A percentile compares a stretch with the other conserved stretches of the same genome.
These are phyloP conservation scores for Typhlichthys subterraneus DNA, from an alignment of 2,797 vertebrate genomes.

Conservation along the genomic window DNA sequence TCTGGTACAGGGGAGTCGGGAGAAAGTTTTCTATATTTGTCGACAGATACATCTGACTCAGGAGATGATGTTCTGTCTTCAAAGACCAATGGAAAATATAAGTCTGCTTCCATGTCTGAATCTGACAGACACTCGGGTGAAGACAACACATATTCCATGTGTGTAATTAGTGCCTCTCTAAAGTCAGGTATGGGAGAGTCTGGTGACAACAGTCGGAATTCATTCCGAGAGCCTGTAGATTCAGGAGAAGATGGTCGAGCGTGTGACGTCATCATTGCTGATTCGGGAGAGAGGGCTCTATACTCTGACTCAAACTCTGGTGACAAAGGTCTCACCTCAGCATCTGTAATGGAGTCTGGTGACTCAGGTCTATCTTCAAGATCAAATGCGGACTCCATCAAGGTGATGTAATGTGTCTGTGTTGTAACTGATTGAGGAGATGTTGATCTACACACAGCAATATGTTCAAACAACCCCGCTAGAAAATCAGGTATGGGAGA, in stretches of 20 bases:
- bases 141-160: neutral
- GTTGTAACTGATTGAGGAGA: constrained; percentile 33
- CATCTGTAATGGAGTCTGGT: constrained; percentile 31
- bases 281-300: constrained; percentile 33
- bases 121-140: constrained; percentile 15
- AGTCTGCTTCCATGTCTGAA: constrained; percentile 8
- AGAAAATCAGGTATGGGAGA: constrained; percentile 32
- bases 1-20: constrained; percentile 54
- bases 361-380: constrained; percentile 25
- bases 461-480: constrained; percentile 22
- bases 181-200: constrained; percentile 46
- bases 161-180: neutral
- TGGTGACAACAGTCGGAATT: constrained; percentile 33
- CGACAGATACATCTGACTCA: constrained; percentile 4
- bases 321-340: constrained; percentile 30
- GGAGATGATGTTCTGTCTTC: constrained; percentile 21
- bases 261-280: constrained; percentile 26
- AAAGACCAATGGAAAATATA: neutral
- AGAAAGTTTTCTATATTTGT: constrained; percentile 33
- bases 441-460: constrained; percentile 41
- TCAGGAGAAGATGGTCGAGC: constrained; percentile 49
- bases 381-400: constrained; percentile 4
- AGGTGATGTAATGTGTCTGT: constrained; percentile 26
- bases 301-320: constrained; percentile 41
- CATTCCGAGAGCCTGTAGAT: constrained; percentile 27